A percentile compares a stretch with the other conserved stretches of the same genome.
These are phyloP conservation scores for Lepidocyrtinus sp. DNA, from an alignment of 2,888 invertebrate genomes.

Conservation along the genomic window DNA sequence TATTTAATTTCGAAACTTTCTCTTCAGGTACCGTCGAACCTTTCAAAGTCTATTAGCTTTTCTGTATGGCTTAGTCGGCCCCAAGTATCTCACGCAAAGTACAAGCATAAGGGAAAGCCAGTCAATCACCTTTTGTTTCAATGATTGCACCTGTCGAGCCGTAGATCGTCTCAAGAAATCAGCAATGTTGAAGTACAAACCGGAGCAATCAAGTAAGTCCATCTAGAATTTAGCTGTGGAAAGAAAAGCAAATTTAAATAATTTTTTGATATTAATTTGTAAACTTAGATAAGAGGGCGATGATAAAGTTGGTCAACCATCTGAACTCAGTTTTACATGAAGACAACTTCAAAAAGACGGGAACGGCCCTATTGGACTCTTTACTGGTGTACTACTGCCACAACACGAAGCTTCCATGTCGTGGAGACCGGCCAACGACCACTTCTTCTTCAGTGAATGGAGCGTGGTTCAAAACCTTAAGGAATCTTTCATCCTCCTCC, in stretches of 20 bases:
- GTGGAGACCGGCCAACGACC: slow-evolving; percentile 73
- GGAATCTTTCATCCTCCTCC: slow-evolving; percentile 70
- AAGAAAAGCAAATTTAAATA: background rate
- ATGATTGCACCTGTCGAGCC: slow-evolving; percentile 86
- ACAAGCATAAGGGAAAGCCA: slow-evolving; percentile 83
- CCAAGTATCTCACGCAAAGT: slow-evolving; percentile 77
- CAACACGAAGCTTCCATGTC: slow-evolving; percentile 84
- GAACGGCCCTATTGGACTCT: slow-evolving; percentile 77
- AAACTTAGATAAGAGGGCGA: slow-evolving; percentile 61
- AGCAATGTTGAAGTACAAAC: slow-evolving; percentile 64
- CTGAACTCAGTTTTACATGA: slow-evolving; percentile 63
- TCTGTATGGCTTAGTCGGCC: slow-evolving; percentile 81
- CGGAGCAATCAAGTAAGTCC: slow-evolving; percentile 63
- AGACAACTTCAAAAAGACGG: slow-evolving; percentile 67
- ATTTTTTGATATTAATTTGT: background rate
- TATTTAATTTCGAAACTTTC: background rate
- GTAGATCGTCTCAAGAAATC: slow-evolving; percentile 76
- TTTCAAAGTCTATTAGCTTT: slow-evolving; percentile 91
- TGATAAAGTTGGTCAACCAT: slow-evolving; percentile 63
- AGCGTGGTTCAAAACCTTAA: slow-evolving; percentile 47
- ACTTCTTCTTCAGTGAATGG: slow-evolving; percentile 28
- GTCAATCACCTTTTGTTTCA: slow-evolving; percentile 88
- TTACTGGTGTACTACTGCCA: slow-evolving; percentile 87
- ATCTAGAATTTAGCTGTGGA: background rate
- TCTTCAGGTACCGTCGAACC: slow-evolving; percentile 82